Evolutionary conservation across 2,113 vertebrate genomes (phyloP).

Genomic region (Chamaea fasciata): DNA sequence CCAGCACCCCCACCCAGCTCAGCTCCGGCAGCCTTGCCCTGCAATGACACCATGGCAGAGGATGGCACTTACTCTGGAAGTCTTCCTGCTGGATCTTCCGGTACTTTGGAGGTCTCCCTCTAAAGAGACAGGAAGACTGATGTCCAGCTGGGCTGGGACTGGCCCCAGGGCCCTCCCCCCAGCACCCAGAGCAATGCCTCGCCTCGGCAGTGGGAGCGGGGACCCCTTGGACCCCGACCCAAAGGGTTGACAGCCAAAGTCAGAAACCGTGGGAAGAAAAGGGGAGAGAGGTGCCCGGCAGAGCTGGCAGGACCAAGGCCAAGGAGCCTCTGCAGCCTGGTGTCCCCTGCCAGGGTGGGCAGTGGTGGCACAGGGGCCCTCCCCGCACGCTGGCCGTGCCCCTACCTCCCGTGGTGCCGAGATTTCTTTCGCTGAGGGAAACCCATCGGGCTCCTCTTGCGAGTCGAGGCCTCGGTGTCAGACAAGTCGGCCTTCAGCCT

Average conservation of each 20-base stretch:
- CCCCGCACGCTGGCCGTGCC: fast-evolving
- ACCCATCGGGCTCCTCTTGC: slow-evolving; percentile 84
- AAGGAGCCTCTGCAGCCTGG: neutral
- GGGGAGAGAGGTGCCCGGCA: neutral
- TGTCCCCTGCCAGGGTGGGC: neutral
- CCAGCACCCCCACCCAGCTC: neutral
- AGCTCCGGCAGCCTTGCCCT: neutral
- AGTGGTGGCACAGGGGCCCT: neutral
- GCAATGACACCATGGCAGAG: neutral
- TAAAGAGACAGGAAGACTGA: slow-evolving; percentile 62
- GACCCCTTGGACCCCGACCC: neutral
- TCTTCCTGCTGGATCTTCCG: slow-evolving; percentile 90
- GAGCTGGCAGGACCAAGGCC: neutral
- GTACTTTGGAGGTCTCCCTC: slow-evolving; percentile 95
- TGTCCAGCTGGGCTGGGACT: neutral
- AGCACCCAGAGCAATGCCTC: neutral
- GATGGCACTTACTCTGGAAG: slow-evolving; percentile 83
- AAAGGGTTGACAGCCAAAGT: neutral
- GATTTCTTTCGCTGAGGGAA: slow-evolving; percentile 92
- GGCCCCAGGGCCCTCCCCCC: neutral
- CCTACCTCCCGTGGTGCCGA: slow-evolving; percentile 91
- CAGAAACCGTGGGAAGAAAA: neutral
- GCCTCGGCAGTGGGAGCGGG: neutral
- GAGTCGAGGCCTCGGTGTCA: slow-evolving; percentile 78
- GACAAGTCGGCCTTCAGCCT: slow-evolving; percentile 88